Evolutionary conservation across 2,113 vertebrate genomes (phyloP).

Genomic region (Phylloscopus whistleri): DNA sequence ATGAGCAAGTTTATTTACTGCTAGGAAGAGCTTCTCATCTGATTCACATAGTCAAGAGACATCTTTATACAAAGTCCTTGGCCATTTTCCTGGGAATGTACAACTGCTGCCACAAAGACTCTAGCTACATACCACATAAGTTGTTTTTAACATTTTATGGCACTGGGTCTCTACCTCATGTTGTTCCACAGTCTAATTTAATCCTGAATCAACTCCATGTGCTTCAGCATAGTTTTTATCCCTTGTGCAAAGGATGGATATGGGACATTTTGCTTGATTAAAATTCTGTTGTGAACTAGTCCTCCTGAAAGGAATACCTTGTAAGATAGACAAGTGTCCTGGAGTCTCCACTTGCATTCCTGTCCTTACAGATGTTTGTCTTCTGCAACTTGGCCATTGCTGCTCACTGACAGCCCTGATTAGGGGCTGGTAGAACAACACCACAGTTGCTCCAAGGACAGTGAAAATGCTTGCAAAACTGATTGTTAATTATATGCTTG

Average conservation of each 20-base stretch:
- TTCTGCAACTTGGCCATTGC: neutral
- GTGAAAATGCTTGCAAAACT: neutral
- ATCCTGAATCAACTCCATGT: neutral
- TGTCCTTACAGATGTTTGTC: neutral
- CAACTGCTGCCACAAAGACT: neutral
- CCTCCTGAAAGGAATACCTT: neutral
- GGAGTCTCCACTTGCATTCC: neutral
- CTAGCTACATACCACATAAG: neutral
- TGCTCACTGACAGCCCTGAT: neutral
- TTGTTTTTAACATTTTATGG: neutral
- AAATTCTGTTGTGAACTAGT: neutral
- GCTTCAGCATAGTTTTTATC: neutral
- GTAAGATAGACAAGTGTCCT: neutral
- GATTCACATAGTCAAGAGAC: neutral
- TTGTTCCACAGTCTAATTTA: neutral
- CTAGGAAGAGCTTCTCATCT: neutral
- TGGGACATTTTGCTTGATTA: neutral
- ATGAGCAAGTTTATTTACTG: neutral
- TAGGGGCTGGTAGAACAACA: neutral
- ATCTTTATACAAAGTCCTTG: neutral
- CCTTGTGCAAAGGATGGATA: neutral
- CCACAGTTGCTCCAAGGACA: neutral
- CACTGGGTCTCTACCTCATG: neutral
- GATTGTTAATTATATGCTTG: neutral
- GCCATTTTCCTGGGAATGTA: neutral